Evolutionary conservation across 2,888 invertebrate genomes (phyloP).

Genomic region (Sphecodes monilicornis): DNA sequence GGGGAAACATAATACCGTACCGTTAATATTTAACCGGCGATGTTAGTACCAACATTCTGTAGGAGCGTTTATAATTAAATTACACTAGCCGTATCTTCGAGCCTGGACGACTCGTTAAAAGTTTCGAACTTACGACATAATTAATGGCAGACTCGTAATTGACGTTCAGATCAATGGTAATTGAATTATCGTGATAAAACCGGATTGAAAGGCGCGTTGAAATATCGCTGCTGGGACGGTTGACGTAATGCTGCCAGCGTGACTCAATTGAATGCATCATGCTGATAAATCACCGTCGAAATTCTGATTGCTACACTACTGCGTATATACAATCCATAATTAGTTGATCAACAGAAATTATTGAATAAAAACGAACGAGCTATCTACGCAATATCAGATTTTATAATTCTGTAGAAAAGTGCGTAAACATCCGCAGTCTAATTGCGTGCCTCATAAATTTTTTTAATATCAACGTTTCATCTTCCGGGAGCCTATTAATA

Average conservation of each 20-base stretch:
- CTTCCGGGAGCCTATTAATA: too few relatives aligned
- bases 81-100: not conserved
- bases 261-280: not conserved
- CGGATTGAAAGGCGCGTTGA: not conserved
- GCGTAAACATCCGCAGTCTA: too few relatives aligned
- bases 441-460: too few relatives aligned
- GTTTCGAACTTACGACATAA: slow-evolving; percentile 16
- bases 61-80: not conserved
- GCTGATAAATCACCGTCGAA: not conserved
- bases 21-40: not conserved
- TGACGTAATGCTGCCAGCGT: not conserved
- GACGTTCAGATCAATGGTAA: not conserved
- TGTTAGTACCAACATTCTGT: not conserved
- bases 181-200: slow-evolving; percentile 17
- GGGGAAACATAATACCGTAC: not conserved
- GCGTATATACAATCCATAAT: too few relatives aligned
- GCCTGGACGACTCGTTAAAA: slow-evolving; percentile 11
- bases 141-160: slow-evolving; percentile 11
- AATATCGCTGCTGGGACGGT: not conserved
- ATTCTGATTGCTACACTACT: not conserved
- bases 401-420: too few relatives aligned
- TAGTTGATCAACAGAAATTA: too few relatives aligned
- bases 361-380: too few relatives aligned
- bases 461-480: too few relatives aligned
- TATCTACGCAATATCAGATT: too few relatives aligned